Evolutionary conservation across 2,113 vertebrate species (phyloP).

Genomic region (Turdus rufiventris): DNA sequence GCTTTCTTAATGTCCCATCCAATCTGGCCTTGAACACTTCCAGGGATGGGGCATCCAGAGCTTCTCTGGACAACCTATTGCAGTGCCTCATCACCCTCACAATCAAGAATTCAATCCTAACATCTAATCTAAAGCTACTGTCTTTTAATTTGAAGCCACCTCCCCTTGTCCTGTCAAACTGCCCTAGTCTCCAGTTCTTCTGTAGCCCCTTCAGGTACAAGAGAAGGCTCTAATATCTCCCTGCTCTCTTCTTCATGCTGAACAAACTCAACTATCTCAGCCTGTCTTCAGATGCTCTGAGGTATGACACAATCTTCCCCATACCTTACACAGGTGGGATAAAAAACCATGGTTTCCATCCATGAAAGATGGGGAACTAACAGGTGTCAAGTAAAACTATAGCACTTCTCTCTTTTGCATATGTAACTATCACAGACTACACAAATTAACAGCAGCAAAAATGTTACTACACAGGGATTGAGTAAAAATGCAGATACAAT

Average conservation of each 20-base stretch:
- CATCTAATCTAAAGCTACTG: neutral
- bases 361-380: neutral
- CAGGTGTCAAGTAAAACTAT: neutral
- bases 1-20: neutral
- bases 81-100: neutral
- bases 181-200: neutral
- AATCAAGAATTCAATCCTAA: neutral
- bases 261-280: neutral
- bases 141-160: neutral
- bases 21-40: neutral
- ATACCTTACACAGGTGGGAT: neutral
- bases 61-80: neutral
- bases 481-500: neutral
- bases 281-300: neutral
- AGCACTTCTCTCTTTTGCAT: neutral
- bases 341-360: neutral
- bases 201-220: neutral
- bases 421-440: neutral
- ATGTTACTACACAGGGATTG: neutral
- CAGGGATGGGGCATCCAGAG: neutral
- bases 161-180: neutral
- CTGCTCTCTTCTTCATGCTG: neutral
- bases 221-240: neutral
- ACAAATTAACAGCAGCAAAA: neutral
- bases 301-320: neutral